Evolutionary conservation across 2,888 invertebrate genomes (phyloP).

Genomic region (Ischnura elegans): DNA sequence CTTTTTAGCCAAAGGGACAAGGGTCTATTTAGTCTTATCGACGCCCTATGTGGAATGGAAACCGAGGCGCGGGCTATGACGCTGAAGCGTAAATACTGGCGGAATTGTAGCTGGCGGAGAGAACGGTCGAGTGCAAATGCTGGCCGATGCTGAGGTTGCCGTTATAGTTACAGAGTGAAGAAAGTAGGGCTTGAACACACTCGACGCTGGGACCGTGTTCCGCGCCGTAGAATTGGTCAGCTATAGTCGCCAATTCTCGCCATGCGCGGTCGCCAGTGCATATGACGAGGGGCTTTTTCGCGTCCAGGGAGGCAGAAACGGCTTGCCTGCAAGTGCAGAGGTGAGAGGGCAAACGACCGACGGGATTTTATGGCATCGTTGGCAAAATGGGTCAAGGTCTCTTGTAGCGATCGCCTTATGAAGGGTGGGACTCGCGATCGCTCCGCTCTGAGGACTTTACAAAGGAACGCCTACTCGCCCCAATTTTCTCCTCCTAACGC

Average conservation of each 20-base stretch:
- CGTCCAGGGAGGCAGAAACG: neutral
- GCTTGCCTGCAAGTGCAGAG: neutral
- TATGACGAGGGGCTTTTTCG: neutral
- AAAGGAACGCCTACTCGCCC: neutral
- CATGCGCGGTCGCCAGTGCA: neutral
- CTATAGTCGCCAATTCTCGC: slow-evolving; percentile 8
- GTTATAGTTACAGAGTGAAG: neutral
- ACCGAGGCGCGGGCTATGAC: neutral
- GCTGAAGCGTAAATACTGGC: neutral
- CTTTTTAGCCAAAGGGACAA: no score
- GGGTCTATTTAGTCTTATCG: no score
- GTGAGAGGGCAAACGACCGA: neutral
- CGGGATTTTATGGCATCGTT: neutral
- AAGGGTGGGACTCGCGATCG: neutral
- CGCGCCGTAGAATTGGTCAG: neutral
- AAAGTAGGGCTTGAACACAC: neutral
- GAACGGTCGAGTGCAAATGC: neutral
- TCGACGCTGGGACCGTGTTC: neutral
- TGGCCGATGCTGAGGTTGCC: neutral
- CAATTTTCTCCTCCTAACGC: neutral
- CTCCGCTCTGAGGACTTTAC: neutral
- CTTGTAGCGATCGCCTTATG: neutral
- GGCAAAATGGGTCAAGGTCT: neutral
- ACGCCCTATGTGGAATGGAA: neutral
- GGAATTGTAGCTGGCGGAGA: neutral